Evolutionary conservation across 2,113 vertebrate species (phyloP).

Genomic region (Tringa solitaria): DNA sequence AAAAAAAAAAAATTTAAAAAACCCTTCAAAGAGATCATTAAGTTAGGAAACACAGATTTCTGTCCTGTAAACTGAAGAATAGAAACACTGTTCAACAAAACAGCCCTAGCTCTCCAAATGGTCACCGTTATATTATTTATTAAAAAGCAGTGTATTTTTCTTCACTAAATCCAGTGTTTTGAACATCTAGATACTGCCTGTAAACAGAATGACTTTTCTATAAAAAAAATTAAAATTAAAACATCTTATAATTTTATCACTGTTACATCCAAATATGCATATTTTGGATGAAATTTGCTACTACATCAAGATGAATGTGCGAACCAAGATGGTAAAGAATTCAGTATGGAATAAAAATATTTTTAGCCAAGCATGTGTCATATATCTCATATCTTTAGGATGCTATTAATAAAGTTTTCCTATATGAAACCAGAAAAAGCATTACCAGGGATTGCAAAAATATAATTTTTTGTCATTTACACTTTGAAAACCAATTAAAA

Average conservation of each 20-base stretch:
- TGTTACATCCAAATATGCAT: background rate
- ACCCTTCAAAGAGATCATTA: background rate
- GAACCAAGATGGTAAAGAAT: constrained; percentile 22
- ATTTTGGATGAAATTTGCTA: background rate
- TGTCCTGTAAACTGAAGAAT: background rate
- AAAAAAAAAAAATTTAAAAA: background rate
- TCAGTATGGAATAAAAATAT: constrained; percentile 36
- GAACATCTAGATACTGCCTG: background rate
- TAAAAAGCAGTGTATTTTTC: background rate
- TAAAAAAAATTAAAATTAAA: background rate
- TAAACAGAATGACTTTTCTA: background rate
- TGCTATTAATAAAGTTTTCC: constrained; percentile 49
- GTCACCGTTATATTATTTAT: background rate
- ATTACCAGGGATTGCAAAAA: background rate
- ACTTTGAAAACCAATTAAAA: background rate
- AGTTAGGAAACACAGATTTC: background rate
- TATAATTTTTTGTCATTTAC: background rate
- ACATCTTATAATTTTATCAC: background rate
- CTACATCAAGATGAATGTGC: background rate
- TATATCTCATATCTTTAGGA: background rate
- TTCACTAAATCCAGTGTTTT: background rate
- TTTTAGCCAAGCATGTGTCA: constrained; percentile 44
- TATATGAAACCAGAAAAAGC: constrained; percentile 24
- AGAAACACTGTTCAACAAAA: background rate
- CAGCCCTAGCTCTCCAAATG: background rate